Percentiles rank a stretch among this genome's conserved stretches.
Conservation (phyloP, 2,113 vertebrate species). For the Phaethornis superciliosus region DNA sequence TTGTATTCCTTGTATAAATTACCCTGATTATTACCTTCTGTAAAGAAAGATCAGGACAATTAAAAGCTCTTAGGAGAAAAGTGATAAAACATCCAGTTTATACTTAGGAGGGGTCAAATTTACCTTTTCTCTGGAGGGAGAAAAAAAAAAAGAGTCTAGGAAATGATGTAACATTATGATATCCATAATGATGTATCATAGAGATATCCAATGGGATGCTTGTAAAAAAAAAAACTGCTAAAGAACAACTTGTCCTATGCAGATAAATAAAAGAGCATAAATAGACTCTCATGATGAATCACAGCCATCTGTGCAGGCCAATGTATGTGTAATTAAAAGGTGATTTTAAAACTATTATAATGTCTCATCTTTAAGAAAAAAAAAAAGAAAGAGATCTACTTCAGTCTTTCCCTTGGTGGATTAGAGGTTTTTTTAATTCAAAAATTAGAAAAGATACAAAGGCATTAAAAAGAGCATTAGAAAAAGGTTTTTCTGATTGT, state of each 20-base stretch:
- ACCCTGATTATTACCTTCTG: no score
- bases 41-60: no score
- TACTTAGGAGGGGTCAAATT: neutral
- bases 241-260: slow-evolving; percentile 5
- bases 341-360: neutral
- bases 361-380: neutral
- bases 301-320: slow-evolving; percentile 7
- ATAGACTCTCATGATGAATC: neutral
- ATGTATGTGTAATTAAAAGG: neutral
- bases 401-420: neutral
- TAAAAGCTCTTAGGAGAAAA: neutral
- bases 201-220: neutral
- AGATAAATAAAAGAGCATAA: slow-evolving; percentile 36
- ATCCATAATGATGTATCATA: no score
- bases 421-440: neutral
- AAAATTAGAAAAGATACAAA: neutral
- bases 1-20: neutral
- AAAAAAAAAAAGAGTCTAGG: neutral
- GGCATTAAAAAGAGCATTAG: neutral
- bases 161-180: neutral
- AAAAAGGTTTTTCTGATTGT: neutral
- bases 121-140: neutral
- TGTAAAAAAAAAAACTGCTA: slow-evolving; percentile 22
- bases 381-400: neutral
- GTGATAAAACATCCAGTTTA: neutral